Percentiles rank a stretch among this genome's conserved stretches.
phyloP scores from a whole-genome alignment of 1,140 invertebrate species.

The Zaprionus camerounensis region DNA sequence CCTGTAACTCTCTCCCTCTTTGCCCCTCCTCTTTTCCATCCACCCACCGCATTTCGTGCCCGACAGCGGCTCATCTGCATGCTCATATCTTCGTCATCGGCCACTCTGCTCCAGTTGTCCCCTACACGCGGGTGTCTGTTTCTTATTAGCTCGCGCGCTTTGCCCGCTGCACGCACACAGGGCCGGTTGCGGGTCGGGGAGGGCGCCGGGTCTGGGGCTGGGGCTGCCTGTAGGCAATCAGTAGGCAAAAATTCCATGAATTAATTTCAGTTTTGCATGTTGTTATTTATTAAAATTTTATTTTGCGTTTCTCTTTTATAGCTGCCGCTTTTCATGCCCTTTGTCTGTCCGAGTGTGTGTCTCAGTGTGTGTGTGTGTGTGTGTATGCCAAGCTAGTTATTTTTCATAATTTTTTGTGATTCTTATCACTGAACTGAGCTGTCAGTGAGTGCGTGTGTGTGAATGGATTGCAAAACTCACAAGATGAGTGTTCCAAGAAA shows the following conservation, averaged over 20 bases:
- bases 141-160: constrained; percentile 70
- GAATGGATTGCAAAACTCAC: background rate
- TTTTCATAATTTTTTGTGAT: constrained; percentile 51
- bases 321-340: constrained; percentile 57
- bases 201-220: background rate
- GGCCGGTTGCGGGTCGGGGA: background rate
- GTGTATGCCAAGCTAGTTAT: constrained; percentile 36
- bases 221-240: constrained; percentile 41
- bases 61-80: constrained; percentile 69
- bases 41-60: constrained; percentile 40
- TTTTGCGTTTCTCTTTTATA: constrained; percentile 69
- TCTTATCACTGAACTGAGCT: constrained; percentile 42
- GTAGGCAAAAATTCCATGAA: constrained; percentile 75
- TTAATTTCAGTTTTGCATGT: constrained; percentile 84
- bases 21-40: background rate
- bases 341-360: background rate
- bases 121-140: constrained; percentile 74
- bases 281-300: constrained; percentile 83
- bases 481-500: background rate
- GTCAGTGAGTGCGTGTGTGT: constrained; percentile 23
- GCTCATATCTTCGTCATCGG: constrained; percentile 70
- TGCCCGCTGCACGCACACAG: constrained; percentile 45
- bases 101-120: constrained; percentile 60
- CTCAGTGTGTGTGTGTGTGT: background rate
- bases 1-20: background rate